Conservation (phyloP, 30 jellyfish, hydroid and myxozoan genomes). For the Turritopsis dohrnii region DNA sequence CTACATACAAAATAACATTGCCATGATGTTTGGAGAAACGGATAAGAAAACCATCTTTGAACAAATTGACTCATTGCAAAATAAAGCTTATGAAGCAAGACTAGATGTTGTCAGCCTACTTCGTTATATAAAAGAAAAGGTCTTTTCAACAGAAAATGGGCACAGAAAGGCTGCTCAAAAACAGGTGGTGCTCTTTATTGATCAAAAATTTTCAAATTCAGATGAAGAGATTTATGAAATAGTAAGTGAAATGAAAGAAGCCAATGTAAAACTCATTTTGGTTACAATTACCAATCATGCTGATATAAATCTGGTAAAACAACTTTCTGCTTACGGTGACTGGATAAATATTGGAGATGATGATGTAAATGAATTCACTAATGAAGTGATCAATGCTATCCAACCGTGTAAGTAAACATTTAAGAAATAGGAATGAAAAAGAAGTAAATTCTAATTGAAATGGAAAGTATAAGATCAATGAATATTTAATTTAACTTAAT, state of each 20-base stretch:
- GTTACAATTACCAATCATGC: background rate
- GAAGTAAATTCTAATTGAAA: background rate
- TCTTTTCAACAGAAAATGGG: background rate
- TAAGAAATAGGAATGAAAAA: background rate
- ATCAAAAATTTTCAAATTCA: background rate
- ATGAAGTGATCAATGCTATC: background rate
- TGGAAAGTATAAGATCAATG: background rate
- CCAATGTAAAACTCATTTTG: background rate
- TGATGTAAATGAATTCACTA: background rate
- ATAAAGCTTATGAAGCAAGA: background rate
- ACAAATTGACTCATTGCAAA: background rate
- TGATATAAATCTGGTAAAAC: background rate
- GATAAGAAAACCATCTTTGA: background rate
- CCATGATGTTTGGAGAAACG: background rate
- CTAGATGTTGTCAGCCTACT: background rate
- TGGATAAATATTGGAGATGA: background rate
- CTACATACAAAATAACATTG: background rate
- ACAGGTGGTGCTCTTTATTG: background rate
- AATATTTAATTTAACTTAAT: too few species aligned
- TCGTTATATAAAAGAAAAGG: background rate
- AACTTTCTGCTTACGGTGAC: background rate
- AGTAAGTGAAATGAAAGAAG: background rate
- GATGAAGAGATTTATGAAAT: conserved; percentile 1
- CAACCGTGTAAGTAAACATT: background rate
- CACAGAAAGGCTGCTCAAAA: background rate